Evolutionary conservation across 2,797 vertebrate species (phyloP), one percentile per base, ranked within the genome.

Genomic region (Danio albolineatus): DNA sequence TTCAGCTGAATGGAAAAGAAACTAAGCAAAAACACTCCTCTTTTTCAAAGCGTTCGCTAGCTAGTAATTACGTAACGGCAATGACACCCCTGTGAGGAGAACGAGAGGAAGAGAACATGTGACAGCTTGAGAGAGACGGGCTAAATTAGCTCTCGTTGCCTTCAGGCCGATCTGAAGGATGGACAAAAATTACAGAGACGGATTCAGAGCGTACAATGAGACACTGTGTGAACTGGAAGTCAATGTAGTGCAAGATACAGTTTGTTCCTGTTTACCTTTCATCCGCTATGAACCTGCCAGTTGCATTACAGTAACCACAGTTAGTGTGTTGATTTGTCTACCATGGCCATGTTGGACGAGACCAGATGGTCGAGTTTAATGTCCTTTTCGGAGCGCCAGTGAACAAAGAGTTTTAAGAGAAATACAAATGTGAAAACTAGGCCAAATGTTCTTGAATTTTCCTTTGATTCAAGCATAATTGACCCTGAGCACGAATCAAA

Each of bases 1-100:
- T 82, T 66, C 41, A 44, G 49, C 67, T 78, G 39, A 17, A 74
- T 60, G 28, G 57, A 72, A 19, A 53, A 69, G 12, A 57, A 69
- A 46, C 54, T 51, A 70, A 28, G 66, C 66, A 81, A 21, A n/a
- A 72, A 36, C 71, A 53, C 71, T 51, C 21, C 78, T 65, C 51
- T 61, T 44, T 76, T 80, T 86, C 64, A 56, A 67, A 10, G 46
- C 8, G 28, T 21, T 64, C 76, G 53, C 78, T 72, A 80, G 82
- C 65, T 85, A 78, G 85, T 85, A 83, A 80, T 86, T 85, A 80
- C 70, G 49, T 62, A 83, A 86, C 48, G 61, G 48, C 62, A 73
- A 73, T 48, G 73, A 71, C 57, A 84, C 79, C 60, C 72, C 19
- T 70, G 82, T 64, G 54, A 79, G 44, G 49, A 69, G 59, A 73